Conservation (phyloP, 2,797 vertebrate species). For the Lycodopsis pacificus region DNA sequence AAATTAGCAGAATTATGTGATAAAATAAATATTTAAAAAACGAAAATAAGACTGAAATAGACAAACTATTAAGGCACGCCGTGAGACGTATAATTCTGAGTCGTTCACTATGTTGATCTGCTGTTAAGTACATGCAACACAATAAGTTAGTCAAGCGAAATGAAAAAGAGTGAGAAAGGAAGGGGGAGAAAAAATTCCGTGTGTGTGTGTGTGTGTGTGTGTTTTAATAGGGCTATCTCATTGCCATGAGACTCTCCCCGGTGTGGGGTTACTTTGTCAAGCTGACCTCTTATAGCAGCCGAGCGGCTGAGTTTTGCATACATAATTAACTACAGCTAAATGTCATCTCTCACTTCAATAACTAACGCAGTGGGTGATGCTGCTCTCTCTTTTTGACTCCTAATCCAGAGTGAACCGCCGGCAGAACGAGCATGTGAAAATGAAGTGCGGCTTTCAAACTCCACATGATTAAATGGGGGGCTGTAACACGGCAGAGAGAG, state of each 20-base stretch:
- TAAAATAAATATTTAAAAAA: conserved; percentile 44
- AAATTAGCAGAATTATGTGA: conserved; percentile 17
- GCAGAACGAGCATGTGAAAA: conserved; percentile 63
- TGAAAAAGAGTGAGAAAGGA: conserved; percentile 48
- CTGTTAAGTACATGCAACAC: conserved; percentile 36
- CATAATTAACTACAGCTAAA: conserved; percentile 85
- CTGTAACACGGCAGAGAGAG: conserved; percentile 37
- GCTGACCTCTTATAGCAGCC: conserved; percentile 81
- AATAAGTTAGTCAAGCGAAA: conserved; percentile 44
- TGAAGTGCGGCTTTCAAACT: conserved; percentile 70
- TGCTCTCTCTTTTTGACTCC: conserved; percentile 74
- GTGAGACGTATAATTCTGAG: conserved; percentile 16
- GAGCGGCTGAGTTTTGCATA: conserved; percentile 83
- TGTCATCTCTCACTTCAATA: conserved; percentile 83
- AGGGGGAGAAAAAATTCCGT: conserved; percentile 29
- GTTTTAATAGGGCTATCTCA: conserved; percentile 73
- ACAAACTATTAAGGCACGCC: conserved; percentile 6
- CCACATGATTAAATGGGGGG: conserved; percentile 53
- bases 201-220: conserved; percentile 56
- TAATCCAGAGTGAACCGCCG: conserved; percentile 67
- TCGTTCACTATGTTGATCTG: conserved; percentile 27
- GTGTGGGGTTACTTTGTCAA: conserved; percentile 82
- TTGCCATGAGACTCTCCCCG: conserved; percentile 74
- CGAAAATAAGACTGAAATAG: neutral
- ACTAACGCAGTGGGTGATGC: conserved; percentile 78